Conservation (phyloP, 2,797 vertebrate genomes). For the Urosaurus nigricauda region DNA sequence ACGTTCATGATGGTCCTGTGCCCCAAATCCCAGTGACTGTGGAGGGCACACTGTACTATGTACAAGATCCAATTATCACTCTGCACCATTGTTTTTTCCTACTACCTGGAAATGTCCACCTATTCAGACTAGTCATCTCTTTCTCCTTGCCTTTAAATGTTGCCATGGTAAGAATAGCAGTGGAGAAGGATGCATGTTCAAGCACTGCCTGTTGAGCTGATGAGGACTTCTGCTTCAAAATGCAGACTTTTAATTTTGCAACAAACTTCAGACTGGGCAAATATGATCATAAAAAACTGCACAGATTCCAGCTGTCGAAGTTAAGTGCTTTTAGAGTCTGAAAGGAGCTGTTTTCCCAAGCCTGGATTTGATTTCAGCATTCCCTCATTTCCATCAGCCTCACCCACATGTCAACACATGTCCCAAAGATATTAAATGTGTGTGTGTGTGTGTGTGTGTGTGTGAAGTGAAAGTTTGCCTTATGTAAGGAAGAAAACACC, state of each 20-base stretch:
- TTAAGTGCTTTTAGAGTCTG: slow-evolving; percentile 14
- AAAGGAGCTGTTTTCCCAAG: slow-evolving; percentile 67
- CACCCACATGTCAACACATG: slow-evolving; percentile 55
- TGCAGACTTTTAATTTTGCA: slow-evolving; percentile 26
- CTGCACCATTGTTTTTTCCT: background rate
- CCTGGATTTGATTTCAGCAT: slow-evolving; percentile 65
- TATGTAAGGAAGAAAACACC: slow-evolving; percentile 50
- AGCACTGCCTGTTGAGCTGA: background rate
- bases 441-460: background rate
- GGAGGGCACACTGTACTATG: too few species aligned
- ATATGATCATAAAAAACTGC: slow-evolving; percentile 17
- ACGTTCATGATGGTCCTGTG: too few species aligned
- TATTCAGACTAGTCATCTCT: background rate
- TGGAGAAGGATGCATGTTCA: background rate
- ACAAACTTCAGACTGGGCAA: background rate
- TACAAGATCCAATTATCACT: background rate
- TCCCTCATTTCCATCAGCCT: slow-evolving; percentile 66
- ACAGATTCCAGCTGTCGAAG: slow-evolving; percentile 46
- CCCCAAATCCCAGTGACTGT: too few species aligned
- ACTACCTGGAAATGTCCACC: background rate
- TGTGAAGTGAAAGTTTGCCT: slow-evolving; percentile 48
- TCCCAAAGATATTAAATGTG: slow-evolving; percentile 22
- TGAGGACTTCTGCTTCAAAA: background rate
- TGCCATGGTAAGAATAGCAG: fast-evolving
- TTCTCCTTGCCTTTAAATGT: slow-evolving; percentile 26